phyloP scores from a whole-genome alignment of 2,113 vertebrate species.

The Merops nubicus region DNA sequence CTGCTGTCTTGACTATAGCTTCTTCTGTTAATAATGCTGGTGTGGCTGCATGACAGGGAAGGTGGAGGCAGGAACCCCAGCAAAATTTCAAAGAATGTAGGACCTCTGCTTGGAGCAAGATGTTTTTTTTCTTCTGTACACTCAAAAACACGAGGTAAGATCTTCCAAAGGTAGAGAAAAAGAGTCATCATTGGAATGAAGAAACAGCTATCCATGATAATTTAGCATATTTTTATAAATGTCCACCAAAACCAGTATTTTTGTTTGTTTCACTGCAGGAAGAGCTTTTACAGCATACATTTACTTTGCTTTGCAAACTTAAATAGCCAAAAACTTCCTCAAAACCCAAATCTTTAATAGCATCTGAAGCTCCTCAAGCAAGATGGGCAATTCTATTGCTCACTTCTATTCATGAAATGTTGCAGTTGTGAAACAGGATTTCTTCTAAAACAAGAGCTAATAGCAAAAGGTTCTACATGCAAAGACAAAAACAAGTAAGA shows the following conservation, averaged over 20 bases:
- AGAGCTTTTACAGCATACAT: not conserved
- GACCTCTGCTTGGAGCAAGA: not conserved
- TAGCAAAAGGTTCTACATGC: not conserved
- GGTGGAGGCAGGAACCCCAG: not conserved
- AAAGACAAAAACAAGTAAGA: slow-evolving; percentile 8
- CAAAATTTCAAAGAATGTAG: not conserved
- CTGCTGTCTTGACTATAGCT: not conserved
- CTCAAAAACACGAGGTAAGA: not conserved
- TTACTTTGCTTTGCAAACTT: not conserved
- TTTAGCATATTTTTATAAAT: not conserved
- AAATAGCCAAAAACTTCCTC: not conserved
- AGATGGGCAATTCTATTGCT: not conserved
- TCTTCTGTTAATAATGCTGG: not conserved
- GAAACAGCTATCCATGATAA: not conserved
- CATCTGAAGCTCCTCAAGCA: not conserved
- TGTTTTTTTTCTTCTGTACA: not conserved
- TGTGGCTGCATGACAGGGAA: not conserved
- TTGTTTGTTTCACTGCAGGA: not conserved
- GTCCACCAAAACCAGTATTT: not conserved
- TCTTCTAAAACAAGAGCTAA: not conserved
- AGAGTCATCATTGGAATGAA: not conserved
- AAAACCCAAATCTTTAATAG: not conserved
- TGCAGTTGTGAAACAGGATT: not conserved
- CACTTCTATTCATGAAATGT: not conserved
- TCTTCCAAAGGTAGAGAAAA: not conserved